Evolutionary conservation across 2,888 invertebrate species (phyloP).

Genomic region (Lithosia quadra): DNA sequence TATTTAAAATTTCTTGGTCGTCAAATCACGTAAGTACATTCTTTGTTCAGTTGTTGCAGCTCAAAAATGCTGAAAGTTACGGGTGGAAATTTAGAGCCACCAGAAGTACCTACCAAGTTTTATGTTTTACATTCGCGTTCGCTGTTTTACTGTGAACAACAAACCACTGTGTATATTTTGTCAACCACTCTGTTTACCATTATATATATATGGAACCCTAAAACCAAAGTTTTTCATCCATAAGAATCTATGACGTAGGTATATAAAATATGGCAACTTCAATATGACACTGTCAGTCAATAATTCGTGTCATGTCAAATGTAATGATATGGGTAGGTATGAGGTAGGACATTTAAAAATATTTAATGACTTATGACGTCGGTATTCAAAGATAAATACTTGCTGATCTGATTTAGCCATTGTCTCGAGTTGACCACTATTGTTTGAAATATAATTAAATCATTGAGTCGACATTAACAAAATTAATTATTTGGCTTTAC

Average conservation of each 20-base stretch:
- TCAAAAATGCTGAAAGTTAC: no score
- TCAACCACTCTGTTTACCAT: no score
- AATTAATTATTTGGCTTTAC: not conserved
- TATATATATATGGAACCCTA: not conserved
- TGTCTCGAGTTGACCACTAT: conserved; percentile 7
- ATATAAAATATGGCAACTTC: conserved; percentile 9
- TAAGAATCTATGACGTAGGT: not conserved
- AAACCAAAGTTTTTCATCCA: not conserved
- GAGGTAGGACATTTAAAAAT: conserved; percentile 1
- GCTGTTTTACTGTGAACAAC: no score
- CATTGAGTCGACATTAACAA: not conserved
- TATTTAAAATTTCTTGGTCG: no score
- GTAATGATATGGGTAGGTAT: conserved; percentile 26
- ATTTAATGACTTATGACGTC: not conserved
- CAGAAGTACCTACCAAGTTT: no score
- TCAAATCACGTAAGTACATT: no score
- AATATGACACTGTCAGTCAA: conserved; percentile 41
- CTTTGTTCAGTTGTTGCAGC: no score
- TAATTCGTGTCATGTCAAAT: conserved; percentile 13
- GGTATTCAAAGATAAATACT: conserved; percentile 13
- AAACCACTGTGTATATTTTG: no score
- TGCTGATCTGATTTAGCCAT: conserved; percentile 8
- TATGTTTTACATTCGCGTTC: not conserved
- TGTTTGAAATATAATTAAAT: no score
- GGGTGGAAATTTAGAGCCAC: no score